Conservation (phyloP, 1,140 invertebrate genomes). For the Meloidogyne exigua region DNA sequence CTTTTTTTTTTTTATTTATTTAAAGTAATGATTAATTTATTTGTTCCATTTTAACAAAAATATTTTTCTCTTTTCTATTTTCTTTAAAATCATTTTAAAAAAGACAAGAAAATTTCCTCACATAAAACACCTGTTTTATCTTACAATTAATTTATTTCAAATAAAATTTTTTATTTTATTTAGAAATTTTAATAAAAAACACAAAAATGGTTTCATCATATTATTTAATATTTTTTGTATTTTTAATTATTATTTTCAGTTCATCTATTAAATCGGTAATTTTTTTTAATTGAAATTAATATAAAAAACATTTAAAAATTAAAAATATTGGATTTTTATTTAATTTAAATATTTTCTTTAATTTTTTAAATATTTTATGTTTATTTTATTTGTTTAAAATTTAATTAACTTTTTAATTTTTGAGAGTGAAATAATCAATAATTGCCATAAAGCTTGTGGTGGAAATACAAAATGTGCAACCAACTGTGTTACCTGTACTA, state of each 20-base stretch:
- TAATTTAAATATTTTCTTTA: neutral
- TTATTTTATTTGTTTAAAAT: neutral
- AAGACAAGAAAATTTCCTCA: neutral
- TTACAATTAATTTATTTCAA: neutral
- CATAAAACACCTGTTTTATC: neutral
- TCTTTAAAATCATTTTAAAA: neutral
- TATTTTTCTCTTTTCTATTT: neutral
- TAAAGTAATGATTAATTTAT: neutral
- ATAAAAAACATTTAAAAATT: too few species aligned
- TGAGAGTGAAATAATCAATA: neutral
- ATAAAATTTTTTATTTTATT: slow-evolving; percentile 1
- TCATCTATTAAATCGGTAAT: neutral
- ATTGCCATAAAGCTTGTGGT: neutral
- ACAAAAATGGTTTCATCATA: neutral
- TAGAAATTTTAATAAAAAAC: neutral
- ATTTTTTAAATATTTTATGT: neutral
- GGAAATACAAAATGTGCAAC: neutral
- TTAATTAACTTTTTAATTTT: neutral
- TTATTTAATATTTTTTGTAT: neutral
- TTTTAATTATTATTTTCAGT: neutral
- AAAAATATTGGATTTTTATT: neutral
- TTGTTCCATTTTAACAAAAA: neutral
- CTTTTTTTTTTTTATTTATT: neutral
- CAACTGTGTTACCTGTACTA: slow-evolving; percentile 3
- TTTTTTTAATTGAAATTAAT: neutral